Base-by-base conservation (phyloP, 2,888 invertebrate species). In the Cheilosia scutellata region DNA sequence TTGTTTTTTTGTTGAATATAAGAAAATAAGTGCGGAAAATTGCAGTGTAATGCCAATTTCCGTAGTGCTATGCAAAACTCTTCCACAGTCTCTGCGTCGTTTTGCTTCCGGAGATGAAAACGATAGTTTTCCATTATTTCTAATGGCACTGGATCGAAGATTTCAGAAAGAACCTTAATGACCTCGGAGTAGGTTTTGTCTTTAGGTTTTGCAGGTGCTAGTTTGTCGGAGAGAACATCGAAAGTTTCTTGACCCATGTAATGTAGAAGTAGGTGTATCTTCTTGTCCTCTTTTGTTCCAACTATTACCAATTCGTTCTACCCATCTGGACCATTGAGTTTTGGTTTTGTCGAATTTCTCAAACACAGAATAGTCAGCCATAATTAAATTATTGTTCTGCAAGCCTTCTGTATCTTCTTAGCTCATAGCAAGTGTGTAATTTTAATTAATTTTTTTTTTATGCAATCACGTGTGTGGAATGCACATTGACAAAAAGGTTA, bases 91-190 rank as follows among this genome's bases (percentile, higher is more conserved):
- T 70, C 68, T n/a, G n/a, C 60, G 7, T 62, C 68, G 4, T 31
- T 51, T 80, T 89, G 89, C 33, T 86, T 84, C 11, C 88, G 79
- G 40, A 87, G 78, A 20, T 86, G 83, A 70, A 89, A 89, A 9
- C 88, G 47, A 76, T 78, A 89, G 53, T 87, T 88, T 76, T 89
- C 88, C 44, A 88, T 86, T 55, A 89, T 89, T 55, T 89, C 88
- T 70, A 88, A 78, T 40, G 88, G 88, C 60, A 71, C 84, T 53
- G 88, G 88, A 40, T 76, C 70, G 75, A 65, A 65, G 33, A 75
- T 65, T 37, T 65, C 75, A n/a, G n/a, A n/a, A n/a, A n/a, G n/a
- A n/a, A n/a, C n/a, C n/a, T n/a, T n/a, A n/a, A n/a, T n/a, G n/a
- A n/a, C n/a, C n/a, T n/a, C n/a, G n/a, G n/a, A n/a, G n/a, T n/a